phyloP scores from a whole-genome alignment of 2,888 invertebrate species.

The Notodonta ziczac region DNA sequence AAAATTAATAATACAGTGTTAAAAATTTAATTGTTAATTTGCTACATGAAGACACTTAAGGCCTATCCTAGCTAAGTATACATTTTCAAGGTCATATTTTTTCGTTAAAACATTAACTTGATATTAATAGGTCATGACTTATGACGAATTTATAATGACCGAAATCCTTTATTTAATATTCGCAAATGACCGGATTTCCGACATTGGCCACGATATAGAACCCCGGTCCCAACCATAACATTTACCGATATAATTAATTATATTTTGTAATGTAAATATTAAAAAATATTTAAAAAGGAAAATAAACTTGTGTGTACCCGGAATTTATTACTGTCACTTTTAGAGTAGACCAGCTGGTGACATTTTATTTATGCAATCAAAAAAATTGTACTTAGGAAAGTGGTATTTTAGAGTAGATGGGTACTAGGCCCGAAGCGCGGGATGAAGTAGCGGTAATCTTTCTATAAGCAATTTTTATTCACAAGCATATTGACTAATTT shows the following conservation, averaged over 20 bases:
- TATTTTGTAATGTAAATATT: neutral
- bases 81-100: no score
- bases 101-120: neutral
- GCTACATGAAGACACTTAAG: no score
- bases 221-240: conserved; percentile 14
- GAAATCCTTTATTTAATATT: conserved; percentile 8
- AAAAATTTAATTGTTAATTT: no score
- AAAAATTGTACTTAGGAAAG: neutral
- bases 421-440: no score
- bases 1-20: no score
- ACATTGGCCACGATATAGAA: conserved; percentile 19
- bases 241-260: neutral
- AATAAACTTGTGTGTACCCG: no score
- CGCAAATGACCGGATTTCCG: conserved; percentile 26
- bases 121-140: conserved; percentile 12
- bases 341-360: conserved; percentile 7
- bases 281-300: neutral
- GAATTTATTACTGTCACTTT: neutral
- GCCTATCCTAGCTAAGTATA: no score
- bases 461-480: no score
- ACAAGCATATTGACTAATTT: neutral
- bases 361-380: conserved; percentile 17
- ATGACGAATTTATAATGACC: neutral
- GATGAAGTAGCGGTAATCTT: neutral
- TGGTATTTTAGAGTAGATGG: neutral